These are phyloP conservation scores for Notothenia coriiceps DNA, from an alignment of 2,113 vertebrate species.

Conservation along the genomic window DNA sequence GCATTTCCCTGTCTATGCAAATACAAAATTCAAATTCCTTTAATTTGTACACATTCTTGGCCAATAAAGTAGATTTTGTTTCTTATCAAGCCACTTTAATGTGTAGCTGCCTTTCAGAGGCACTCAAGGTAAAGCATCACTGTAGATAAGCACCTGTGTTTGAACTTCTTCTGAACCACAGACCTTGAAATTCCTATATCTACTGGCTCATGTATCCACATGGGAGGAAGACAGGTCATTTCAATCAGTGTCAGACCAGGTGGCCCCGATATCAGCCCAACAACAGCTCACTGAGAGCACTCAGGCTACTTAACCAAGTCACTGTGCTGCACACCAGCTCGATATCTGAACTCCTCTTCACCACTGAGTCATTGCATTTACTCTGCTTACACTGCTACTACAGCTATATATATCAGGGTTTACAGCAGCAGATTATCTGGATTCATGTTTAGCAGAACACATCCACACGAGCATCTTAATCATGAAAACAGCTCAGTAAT, in stretches of 20 bases:
- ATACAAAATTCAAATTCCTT: too few species aligned
- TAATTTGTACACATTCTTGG: too few species aligned
- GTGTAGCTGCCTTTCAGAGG: background rate
- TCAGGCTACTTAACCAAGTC: constrained; percentile 1
- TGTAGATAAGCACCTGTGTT: background rate
- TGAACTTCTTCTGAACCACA: constrained; percentile 9
- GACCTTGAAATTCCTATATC: constrained; percentile 33
- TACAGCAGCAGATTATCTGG: background rate
- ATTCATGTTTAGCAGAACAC: constrained; percentile 8
- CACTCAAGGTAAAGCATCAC: background rate
- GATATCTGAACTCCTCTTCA: background rate
- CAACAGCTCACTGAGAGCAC: background rate
- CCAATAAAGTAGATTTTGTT: too few species aligned
- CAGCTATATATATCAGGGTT: background rate
- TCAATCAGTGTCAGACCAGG: constrained; percentile 16
- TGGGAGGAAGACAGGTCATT: constrained; percentile 4
- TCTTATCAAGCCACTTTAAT: too few species aligned
- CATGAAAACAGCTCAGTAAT: background rate
- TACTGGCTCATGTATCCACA: background rate
- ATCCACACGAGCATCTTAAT: background rate
- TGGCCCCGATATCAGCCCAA: constrained; percentile 20
- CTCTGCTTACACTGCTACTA: background rate
- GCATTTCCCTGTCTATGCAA: too few species aligned
- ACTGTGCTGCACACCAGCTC: background rate
- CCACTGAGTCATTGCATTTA: background rate